Percentiles rank a stretch among this genome's conserved stretches.
These are phyloP conservation scores for Eupithecia centaureata DNA, from an alignment of 2,888 invertebrate genomes.

Conservation along the genomic window DNA sequence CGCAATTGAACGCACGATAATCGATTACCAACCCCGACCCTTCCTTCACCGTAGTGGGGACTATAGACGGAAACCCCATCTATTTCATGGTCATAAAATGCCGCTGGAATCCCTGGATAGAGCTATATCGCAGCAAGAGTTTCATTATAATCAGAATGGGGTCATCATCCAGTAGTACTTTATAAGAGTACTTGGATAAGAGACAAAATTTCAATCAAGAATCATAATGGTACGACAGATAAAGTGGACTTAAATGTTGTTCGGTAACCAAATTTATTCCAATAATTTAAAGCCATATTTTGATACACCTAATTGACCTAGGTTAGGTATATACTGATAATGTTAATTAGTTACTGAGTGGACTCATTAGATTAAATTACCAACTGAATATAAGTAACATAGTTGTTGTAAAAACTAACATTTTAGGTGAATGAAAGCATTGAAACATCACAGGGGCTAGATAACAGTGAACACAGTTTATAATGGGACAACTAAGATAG, in stretches of 20 bases:
- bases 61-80: not conserved
- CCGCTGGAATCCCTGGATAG: conserved; percentile 24
- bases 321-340: conserved; percentile 2
- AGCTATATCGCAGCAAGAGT: no score
- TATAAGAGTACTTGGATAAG: no score
- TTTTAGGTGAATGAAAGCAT: conserved; percentile 1
- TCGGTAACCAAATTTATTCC: not conserved
- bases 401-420: not conserved
- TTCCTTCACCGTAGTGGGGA: not conserved
- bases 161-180: not conserved
- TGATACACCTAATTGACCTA: not conserved
- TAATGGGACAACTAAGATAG: conserved; percentile 29
- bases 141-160: conserved; percentile 10
- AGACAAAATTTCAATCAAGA: not conserved
- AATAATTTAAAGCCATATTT: not conserved
- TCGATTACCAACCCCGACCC: conserved; percentile 35
- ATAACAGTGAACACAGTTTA: conserved; percentile 26
- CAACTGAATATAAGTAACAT: not conserved
- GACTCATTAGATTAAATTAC: not conserved
- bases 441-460: conserved; percentile 19
- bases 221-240: not conserved
- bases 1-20: conserved; percentile 33
- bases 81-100: conserved; percentile 36
- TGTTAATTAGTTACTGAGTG: not conserved
- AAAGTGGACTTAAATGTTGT: not conserved